Percentiles rank a stretch among this genome's conserved stretches.
Conservation (phyloP, 2,113 vertebrate genomes). For the Neotoma lepida region DNA sequence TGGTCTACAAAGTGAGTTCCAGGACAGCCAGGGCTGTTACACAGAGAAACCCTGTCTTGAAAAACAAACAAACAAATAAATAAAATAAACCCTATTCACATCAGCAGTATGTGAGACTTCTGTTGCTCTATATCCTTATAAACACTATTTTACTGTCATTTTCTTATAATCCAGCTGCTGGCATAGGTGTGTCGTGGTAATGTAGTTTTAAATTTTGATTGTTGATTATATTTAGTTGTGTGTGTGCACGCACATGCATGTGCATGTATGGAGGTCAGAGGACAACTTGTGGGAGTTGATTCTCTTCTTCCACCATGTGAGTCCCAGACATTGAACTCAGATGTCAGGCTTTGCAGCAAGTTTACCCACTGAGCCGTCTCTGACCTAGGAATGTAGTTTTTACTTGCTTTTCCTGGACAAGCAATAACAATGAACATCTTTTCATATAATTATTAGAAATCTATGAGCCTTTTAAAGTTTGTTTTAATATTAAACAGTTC, state of each 20-base stretch:
- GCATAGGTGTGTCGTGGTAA: neutral
- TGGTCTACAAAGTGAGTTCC: too few relatives aligned
- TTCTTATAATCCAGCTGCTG: neutral
- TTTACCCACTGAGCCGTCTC: neutral
- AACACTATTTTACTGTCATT: neutral
- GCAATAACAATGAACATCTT: neutral
- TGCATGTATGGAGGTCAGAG: neutral
- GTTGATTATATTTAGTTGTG: neutral
- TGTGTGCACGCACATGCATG: neutral
- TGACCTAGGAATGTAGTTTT: neutral
- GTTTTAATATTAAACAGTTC: neutral
- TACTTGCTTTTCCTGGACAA: conserved; percentile 11
- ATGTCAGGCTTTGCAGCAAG: neutral
- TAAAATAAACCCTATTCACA: neutral
- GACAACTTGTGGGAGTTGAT: too few relatives aligned
- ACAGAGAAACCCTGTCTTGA: too few relatives aligned
- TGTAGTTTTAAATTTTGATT: neutral
- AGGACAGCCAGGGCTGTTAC: too few relatives aligned
- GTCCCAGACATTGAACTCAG: neutral
- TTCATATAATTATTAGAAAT: neutral
- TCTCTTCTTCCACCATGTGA: neutral
- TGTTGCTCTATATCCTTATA: conserved; percentile 3
- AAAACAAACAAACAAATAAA: neutral
- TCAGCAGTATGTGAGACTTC: conserved; percentile 12
- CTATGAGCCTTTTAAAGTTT: neutral